These are phyloP conservation scores for Parauchenoglanis punctatus DNA, from an alignment of 2,797 vertebrate species.

Conservation along the genomic window DNA sequence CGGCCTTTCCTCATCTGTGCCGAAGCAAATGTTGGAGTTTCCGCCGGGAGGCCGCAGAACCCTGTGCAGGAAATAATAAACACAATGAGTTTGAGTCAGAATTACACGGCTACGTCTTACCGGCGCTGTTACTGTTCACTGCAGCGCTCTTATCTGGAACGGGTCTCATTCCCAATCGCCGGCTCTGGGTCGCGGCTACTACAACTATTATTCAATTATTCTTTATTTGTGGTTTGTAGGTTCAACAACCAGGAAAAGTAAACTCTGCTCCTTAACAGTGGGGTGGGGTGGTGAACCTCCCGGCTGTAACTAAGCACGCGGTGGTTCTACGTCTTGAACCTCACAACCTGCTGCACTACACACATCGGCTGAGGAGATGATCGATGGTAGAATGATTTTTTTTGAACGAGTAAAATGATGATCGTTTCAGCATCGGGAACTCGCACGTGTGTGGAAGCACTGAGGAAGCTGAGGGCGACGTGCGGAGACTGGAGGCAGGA, in stretches of 20 bases:
- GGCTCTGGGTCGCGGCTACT: not conserved
- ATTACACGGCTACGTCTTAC: not conserved
- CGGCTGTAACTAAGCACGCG: not conserved
- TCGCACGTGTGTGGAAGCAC: not conserved
- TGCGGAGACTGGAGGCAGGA: not conserved
- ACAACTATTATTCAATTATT: not conserved
- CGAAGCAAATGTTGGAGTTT: conserved; percentile 89
- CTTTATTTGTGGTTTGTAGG: not conserved
- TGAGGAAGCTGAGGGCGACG: not conserved
- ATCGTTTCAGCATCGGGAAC: not conserved
- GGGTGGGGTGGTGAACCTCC: not conserved
- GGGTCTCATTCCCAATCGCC: not conserved
- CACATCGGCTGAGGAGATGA: too few relatives aligned
- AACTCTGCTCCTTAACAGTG: not conserved
- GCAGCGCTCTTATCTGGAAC: not conserved
- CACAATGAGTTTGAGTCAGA: not conserved
- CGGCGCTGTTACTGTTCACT: not conserved
- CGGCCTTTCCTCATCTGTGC: conserved; percentile 83
- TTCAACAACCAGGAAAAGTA: not conserved
- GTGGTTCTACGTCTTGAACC: not conserved
- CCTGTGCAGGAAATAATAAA: conserved; percentile 64
- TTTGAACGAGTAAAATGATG: not conserved
- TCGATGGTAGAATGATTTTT: not conserved
- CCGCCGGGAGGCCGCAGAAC: conserved; percentile 93
- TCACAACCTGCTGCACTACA: not conserved